These are phyloP conservation scores for Hirtodrosophila histrioides DNA, from an alignment of 2,888 invertebrate genomes.

Conservation along the genomic window DNA sequence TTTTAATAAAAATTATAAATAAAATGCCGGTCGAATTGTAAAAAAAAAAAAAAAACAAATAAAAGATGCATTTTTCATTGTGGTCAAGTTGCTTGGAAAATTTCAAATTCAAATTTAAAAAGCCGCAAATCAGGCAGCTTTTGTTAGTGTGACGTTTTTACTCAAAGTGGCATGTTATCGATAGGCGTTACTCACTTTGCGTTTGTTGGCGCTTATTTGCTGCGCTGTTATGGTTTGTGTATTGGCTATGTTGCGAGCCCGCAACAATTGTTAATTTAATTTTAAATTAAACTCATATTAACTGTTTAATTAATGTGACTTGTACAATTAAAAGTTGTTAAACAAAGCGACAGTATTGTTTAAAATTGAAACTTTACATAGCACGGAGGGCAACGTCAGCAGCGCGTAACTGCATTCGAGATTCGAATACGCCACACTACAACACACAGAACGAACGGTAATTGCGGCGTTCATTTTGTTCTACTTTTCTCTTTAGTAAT, in stretches of 20 bases:
- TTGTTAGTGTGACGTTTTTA: neutral
- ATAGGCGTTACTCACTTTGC: slow-evolving; percentile 20
- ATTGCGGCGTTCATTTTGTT: slow-evolving; percentile 55
- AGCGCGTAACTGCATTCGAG: slow-evolving; percentile 45
- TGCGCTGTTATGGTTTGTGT: neutral
- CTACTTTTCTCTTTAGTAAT: slow-evolving; percentile 57
- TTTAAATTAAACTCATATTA: slow-evolving; percentile 1
- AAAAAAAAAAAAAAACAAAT: too few species aligned
- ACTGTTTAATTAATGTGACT: neutral
- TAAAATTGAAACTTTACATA: neutral
- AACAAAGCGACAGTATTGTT: neutral
- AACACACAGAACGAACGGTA: slow-evolving; percentile 54
- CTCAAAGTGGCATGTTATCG: slow-evolving; percentile 1
- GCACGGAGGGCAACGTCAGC: slow-evolving; percentile 3
- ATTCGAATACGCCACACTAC: slow-evolving; percentile 29
- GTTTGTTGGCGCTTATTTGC: slow-evolving; percentile 13
- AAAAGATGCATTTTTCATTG: too few species aligned
- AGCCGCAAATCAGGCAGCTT: neutral
- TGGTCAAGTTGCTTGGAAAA: too few species aligned
- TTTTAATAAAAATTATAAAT: slow-evolving; percentile 51
- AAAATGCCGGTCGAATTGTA: slow-evolving; percentile 60
- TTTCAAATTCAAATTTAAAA: too few species aligned
- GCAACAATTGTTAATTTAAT: neutral
- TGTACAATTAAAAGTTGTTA: neutral
- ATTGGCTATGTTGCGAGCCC: neutral